Evolutionary conservation across 2,797 vertebrate genomes (phyloP), one percentile per base, ranked within the genome.

Genomic region (Sarcoramphus papa): DNA sequence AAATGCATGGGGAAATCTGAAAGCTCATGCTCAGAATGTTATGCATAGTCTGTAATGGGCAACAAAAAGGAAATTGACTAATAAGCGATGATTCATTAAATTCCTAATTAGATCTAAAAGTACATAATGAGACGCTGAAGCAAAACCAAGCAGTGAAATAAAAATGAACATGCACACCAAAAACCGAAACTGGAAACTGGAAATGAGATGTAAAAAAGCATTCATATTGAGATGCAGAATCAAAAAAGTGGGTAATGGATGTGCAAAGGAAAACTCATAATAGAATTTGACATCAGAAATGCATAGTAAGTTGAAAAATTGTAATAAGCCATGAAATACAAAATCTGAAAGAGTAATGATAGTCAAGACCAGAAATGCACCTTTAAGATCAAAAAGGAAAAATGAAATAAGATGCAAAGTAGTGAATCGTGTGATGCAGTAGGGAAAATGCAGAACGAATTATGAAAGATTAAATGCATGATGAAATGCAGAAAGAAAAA

Each of bases 71-170:
- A 96, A 93, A 95, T 81, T 84, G 68, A 90, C 67, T 96, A 95
- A 94, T 95, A 91, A 93, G 45, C 2, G 4, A 93, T 93, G 92
- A 93, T 88, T 93, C 81, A 94, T 96, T 68, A 95, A 90, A 95
- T 79, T 93, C 57, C 84, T 96, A 96, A 97, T 97, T 91, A 89
- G 70, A 95, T 96, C 87, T 86, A 91, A 96, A 93, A 91, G 75
- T 56, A 87, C 91, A 63, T 83, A 93, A 96, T 95, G 78, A 96
- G 91, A 84, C 1, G 1, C 50, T 84, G 72, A 96, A 93, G 47
- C 40, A 91, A 96, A 94, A 93, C 43, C 67, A 70, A 95, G 53
- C 78, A 76, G 60, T 70, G 53, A 89, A 92, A 91, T 91, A 85
- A 90, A 94, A 93, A 91, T 83, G 64, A 95, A 83, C 45, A 80